Conservation (phyloP, 1,140 invertebrate genomes). For the Pachyrhynchus sulphureomaculatus region DNA sequence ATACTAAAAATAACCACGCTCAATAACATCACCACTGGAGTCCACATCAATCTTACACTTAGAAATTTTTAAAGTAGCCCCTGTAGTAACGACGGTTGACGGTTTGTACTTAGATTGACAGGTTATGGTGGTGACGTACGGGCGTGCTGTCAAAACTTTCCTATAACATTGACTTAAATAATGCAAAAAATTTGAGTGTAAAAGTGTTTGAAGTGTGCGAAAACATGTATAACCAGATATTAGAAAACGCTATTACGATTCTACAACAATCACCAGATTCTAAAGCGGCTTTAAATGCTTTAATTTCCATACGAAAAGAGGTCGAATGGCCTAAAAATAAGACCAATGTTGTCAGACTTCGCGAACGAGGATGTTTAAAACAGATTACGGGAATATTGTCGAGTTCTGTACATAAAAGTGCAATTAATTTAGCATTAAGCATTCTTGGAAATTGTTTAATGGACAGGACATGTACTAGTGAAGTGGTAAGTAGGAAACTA, state of each 20-base stretch:
- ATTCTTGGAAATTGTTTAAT: constrained; percentile 62
- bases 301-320: constrained; percentile 41
- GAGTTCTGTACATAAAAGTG: constrained; percentile 52
- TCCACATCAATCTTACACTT: too few relatives aligned
- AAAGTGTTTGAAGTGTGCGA: not conserved
- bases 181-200: not conserved
- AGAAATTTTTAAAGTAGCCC: too few relatives aligned
- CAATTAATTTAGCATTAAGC: constrained; percentile 57
- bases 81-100: too few relatives aligned
- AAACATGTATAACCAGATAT: not conserved
- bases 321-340: constrained; percentile 42
- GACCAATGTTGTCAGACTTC: constrained; percentile 37
- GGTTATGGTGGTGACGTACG: too few relatives aligned
- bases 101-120: too few relatives aligned
- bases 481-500: constrained; percentile 37
- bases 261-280: not conserved
- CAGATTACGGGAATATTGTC: constrained; percentile 44
- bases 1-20: too few relatives aligned
- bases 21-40: too few relatives aligned
- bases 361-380: constrained; percentile 37
- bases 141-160: not conserved
- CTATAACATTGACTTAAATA: not conserved
- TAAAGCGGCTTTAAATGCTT: constrained; percentile 26
- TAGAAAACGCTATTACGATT: constrained; percentile 8
- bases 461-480: constrained; percentile 50